Conservation (phyloP, 1,140 invertebrate genomes). For the Reticulitermes speratus region DNA sequence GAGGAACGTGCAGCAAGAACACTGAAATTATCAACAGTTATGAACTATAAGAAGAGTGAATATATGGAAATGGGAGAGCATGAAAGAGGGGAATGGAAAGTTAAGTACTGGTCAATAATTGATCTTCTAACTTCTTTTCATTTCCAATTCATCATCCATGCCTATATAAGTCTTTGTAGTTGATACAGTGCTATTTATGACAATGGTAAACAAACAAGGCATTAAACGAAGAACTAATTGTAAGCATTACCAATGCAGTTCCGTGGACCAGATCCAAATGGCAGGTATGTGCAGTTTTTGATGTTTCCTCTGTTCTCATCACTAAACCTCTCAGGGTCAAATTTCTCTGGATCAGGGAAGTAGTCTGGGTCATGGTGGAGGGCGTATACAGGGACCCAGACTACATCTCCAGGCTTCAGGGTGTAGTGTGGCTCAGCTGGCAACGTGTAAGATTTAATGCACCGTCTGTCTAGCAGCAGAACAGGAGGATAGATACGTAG, state of each 20-base stretch:
- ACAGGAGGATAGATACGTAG: conserved; percentile 44
- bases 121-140: too few relatives aligned
- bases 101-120: too few relatives aligned
- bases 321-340: conserved; percentile 50
- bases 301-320: conserved; percentile 39
- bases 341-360: conserved; percentile 47
- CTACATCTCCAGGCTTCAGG: conserved; percentile 45
- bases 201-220: too few relatives aligned
- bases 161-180: too few relatives aligned
- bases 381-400: conserved; percentile 48
- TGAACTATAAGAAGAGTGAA: too few relatives aligned
- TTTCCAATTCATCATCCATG: too few relatives aligned
- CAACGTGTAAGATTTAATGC: conserved; percentile 47
- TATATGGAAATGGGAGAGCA: too few relatives aligned
- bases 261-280: conserved; percentile 49
- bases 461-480: conserved; percentile 38
- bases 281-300: conserved; percentile 43
- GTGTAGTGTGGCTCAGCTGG: conserved; percentile 44
- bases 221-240: not conserved
- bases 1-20: too few relatives aligned
- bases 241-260: conserved; percentile 48
- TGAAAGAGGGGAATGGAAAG: too few relatives aligned
- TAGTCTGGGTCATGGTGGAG: conserved; percentile 46
- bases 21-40: too few relatives aligned
- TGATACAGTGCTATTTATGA: too few relatives aligned